phyloP scores from a whole-genome alignment of 2,113 vertebrate genomes.

The Struthio camelus region DNA sequence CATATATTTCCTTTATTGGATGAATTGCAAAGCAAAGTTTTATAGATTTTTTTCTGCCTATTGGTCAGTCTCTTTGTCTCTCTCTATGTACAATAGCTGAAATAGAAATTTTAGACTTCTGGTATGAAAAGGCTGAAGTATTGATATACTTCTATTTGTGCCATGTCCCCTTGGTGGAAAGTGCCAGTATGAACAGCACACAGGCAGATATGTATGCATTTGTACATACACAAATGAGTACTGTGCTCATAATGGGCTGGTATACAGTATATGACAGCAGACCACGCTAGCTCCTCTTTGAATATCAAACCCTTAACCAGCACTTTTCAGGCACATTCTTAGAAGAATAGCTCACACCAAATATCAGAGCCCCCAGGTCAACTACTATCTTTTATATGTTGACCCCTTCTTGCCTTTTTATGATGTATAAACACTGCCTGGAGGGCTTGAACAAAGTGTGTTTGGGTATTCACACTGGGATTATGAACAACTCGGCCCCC shows the following conservation, averaged over 20 bases:
- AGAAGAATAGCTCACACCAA: neutral
- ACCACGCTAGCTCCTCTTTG: neutral
- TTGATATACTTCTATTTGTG: neutral
- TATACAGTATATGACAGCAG: neutral
- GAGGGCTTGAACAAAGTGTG: neutral
- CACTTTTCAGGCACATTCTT: neutral
- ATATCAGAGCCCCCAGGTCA: neutral
- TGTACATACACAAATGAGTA: neutral
- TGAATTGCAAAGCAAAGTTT: conserved; percentile 39
- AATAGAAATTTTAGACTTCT: conserved; percentile 26
- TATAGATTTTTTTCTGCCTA: neutral
- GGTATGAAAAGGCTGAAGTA: neutral
- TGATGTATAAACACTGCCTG: neutral
- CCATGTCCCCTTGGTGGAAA: neutral
- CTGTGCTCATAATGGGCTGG: neutral
- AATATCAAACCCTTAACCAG: neutral
- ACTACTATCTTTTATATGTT: neutral
- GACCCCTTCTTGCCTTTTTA: neutral
- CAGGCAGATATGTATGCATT: neutral
- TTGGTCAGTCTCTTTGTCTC: conserved; percentile 15
- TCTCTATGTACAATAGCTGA: neutral
- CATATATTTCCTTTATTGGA: neutral
- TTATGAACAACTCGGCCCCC: neutral
- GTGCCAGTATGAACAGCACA: neutral
- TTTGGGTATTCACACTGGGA: neutral